Conservation (phyloP, 1,140 invertebrate species). For the Neoseiulus cucumeris region DNA sequence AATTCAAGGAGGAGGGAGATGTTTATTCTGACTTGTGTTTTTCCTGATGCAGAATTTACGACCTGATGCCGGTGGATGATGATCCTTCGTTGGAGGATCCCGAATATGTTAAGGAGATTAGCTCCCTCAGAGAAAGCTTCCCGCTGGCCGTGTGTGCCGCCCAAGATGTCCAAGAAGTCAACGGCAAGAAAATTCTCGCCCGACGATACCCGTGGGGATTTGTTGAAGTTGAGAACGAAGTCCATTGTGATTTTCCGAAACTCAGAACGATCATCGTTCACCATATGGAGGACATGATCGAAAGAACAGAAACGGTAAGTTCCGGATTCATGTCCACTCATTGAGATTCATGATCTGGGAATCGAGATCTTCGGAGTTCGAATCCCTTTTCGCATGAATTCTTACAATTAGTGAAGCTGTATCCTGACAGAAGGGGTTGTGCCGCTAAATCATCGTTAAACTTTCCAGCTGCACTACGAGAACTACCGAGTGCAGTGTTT, state of each 20-base stretch:
- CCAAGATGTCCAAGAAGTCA: slow-evolving; percentile 25
- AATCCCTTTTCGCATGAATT: not conserved
- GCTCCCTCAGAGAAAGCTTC: slow-evolving; percentile 14
- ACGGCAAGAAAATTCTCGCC: slow-evolving; percentile 29
- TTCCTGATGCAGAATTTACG: not conserved
- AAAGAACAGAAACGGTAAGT: slow-evolving; percentile 3
- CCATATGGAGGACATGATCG: slow-evolving; percentile 4
- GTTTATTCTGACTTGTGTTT: not conserved
- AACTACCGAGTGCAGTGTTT: slow-evolving; percentile 1
- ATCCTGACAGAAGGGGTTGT: too few relatives aligned
- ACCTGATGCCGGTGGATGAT: slow-evolving; percentile 7
- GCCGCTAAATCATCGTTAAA: too few relatives aligned
- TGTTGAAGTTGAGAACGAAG: slow-evolving; percentile 43
- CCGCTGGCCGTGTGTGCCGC: slow-evolving; percentile 29
- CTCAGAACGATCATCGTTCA: slow-evolving; percentile 21
- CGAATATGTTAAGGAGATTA: slow-evolving; percentile 3
- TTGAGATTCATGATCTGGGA: not conserved
- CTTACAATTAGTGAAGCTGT: too few relatives aligned
- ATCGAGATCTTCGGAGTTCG: not conserved
- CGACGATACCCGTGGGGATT: slow-evolving; percentile 42
- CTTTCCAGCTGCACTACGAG: not conserved
- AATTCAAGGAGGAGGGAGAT: too few relatives aligned
- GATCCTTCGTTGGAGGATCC: slow-evolving; percentile 1
- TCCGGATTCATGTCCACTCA: not conserved
- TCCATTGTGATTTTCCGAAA: slow-evolving; percentile 43